These are phyloP conservation scores for Abramis brama DNA, from an alignment of 2,113 vertebrate species.

Conservation along the genomic window DNA sequence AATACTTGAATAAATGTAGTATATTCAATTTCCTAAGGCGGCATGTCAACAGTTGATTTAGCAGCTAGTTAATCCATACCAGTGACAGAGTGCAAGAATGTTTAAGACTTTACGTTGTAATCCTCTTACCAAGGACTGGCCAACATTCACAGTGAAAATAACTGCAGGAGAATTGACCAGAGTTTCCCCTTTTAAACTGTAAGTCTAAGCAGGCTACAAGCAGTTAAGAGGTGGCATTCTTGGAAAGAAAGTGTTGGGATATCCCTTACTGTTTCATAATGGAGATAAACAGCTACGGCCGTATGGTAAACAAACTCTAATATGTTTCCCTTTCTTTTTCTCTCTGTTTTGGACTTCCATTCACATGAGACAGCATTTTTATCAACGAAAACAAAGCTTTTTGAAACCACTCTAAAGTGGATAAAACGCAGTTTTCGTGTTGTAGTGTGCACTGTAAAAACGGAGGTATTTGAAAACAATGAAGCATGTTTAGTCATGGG, in stretches of 20 bases:
- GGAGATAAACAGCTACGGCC: constrained; percentile 13
- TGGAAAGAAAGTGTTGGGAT: neutral
- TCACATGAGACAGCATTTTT: too few relatives aligned
- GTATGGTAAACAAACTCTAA: neutral
- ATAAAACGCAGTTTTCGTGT: too few relatives aligned
- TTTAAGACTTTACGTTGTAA: constrained; percentile 47
- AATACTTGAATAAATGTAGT: too few relatives aligned
- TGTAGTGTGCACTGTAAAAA: too few relatives aligned
- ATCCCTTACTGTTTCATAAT: constrained; percentile 12
- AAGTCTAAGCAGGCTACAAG: neutral
- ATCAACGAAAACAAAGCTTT: too few relatives aligned
- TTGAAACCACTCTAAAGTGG: too few relatives aligned
- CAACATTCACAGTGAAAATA: constrained; percentile 27
- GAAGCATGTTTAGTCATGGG: too few relatives aligned
- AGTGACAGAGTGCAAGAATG: constrained; percentile 72
- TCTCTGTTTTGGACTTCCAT: too few relatives aligned
- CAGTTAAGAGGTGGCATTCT: constrained; percentile 26
- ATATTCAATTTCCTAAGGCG: too few relatives aligned
- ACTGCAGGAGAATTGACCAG: neutral
- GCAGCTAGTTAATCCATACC: neutral
- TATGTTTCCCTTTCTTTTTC: too few relatives aligned
- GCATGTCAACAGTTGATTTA: neutral
- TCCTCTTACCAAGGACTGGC: constrained; percentile 61
- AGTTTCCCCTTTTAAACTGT: constrained; percentile 9
- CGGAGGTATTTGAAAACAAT: too few relatives aligned